phyloP scores from a whole-genome alignment of 2,888 invertebrate genomes.

The Omphaloscelis lunosa region DNA sequence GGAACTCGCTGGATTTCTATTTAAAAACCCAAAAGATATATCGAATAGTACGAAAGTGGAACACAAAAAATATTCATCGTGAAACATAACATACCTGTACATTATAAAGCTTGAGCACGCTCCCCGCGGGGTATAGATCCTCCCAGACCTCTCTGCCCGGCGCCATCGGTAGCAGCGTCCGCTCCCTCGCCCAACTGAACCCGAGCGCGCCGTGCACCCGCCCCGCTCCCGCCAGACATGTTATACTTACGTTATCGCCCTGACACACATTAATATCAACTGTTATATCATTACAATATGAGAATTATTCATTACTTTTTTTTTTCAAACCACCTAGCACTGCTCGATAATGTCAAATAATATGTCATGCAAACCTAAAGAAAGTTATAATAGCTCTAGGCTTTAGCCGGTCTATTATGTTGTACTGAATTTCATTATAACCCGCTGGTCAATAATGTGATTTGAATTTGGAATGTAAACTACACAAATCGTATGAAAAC shows the following conservation, averaged over 20 bases:
- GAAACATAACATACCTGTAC: slow-evolving; percentile 91
- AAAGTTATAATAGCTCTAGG: too few relatives aligned
- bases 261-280: slow-evolving; percentile 70
- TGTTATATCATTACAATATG: not conserved
- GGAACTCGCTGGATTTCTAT: slow-evolving; percentile 94
- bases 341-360: too few relatives aligned
- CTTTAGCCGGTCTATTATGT: too few relatives aligned
- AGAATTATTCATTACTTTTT: not conserved
- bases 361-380: too few relatives aligned
- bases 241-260: slow-evolving; percentile 93
- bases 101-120: slow-evolving; percentile 94
- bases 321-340: not conserved
- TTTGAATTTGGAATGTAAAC: too few relatives aligned
- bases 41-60: not conserved
- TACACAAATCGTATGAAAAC: too few relatives aligned
- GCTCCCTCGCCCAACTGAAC: slow-evolving; percentile 96
- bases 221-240: slow-evolving; percentile 93
- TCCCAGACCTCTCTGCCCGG: slow-evolving; percentile 96
- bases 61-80: not conserved
- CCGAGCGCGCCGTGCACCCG: slow-evolving; percentile 92
- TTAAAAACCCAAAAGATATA: not conserved
- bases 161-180: slow-evolving; percentile 93
- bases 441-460: too few relatives aligned
- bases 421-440: too few relatives aligned
- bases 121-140: slow-evolving; percentile 95